These are phyloP conservation scores for Paratilapia polleni DNA, from an alignment of 2,113 vertebrate species.

Conservation along the genomic window DNA sequence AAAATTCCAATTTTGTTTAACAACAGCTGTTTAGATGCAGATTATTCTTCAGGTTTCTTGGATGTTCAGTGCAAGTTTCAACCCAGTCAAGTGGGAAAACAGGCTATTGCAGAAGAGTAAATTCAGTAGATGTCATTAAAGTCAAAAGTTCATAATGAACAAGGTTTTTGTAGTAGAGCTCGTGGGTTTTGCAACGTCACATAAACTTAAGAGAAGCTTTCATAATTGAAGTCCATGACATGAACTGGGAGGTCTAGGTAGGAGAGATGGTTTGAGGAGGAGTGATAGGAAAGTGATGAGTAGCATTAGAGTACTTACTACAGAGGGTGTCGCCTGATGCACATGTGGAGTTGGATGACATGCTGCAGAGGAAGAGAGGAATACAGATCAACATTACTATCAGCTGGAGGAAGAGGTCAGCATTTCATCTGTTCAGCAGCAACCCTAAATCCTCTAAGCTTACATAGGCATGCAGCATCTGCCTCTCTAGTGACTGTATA, in stretches of 20 bases:
- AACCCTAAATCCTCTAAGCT: slow-evolving; percentile 10
- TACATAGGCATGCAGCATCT: not conserved
- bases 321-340: slow-evolving; percentile 51
- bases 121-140: not conserved
- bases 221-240: accelerated
- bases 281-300: accelerated
- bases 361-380: slow-evolving; percentile 51
- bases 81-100: not conserved
- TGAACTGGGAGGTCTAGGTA: not conserved
- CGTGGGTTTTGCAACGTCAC: accelerated
- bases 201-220: accelerated
- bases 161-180: not conserved
- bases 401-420: not conserved
- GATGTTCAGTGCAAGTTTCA: not conserved
- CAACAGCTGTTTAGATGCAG: not conserved
- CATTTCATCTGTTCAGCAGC: slow-evolving; percentile 48
- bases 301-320: slow-evolving; percentile 53
- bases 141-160: not conserved
- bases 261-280: not conserved
- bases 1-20: too few relatives aligned
- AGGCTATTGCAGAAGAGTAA: not conserved
- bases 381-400: slow-evolving; percentile 1
- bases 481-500: not conserved
- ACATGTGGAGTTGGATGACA: slow-evolving; percentile 67
- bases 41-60: not conserved